Conservation (phyloP, 1,140 invertebrate genomes). For the Heliconius congener region DNA sequence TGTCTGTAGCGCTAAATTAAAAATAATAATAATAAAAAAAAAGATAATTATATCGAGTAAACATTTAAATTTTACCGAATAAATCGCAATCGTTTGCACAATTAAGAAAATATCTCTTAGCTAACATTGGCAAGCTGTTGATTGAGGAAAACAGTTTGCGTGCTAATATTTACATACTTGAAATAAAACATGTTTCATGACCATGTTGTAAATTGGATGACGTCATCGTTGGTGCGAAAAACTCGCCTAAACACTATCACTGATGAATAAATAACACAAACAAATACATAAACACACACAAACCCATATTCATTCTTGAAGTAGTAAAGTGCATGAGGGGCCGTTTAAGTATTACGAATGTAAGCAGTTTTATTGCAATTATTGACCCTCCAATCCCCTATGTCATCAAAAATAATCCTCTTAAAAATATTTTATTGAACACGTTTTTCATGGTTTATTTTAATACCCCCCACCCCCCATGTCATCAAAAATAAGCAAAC, state of each 20-base stretch:
- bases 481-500: no score
- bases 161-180: constrained; percentile 11
- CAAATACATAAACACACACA: not conserved
- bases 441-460: no score
- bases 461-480: no score
- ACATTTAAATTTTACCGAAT: not conserved
- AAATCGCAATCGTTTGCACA: not conserved
- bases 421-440: no score
- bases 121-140: not conserved
- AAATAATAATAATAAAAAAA: no score
- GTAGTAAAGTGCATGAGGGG: constrained; percentile 8
- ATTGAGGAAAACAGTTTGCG: constrained; percentile 4
- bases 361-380: no score
- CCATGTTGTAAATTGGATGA: not conserved
- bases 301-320: constrained; percentile 14
- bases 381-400: no score
- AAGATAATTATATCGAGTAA: not conserved
- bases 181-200: not conserved
- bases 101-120: not conserved
- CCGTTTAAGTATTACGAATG: no score
- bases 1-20: no score
- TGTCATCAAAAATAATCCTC: no score
- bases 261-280: not conserved
- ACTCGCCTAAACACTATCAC: not conserved
- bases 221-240: not conserved